phyloP scores from a whole-genome alignment of 1,140 invertebrate genomes.

The Holotrichia oblita region DNA sequence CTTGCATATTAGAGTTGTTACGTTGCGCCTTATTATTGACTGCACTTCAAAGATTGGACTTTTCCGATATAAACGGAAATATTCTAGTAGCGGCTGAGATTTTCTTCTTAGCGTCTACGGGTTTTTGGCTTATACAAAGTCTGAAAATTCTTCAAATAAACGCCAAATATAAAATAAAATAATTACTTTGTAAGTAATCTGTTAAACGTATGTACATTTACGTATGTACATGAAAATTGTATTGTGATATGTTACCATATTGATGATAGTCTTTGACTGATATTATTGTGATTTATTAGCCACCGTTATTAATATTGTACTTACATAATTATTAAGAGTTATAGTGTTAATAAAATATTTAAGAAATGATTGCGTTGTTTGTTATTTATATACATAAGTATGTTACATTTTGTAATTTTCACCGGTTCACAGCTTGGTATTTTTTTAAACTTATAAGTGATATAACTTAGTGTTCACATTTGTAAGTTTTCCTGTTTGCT shows the following conservation, averaged over 20 bases:
- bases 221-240: neutral
- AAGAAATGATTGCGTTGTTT: neutral
- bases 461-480: no score
- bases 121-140: constrained; percentile 62
- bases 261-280: constrained; percentile 14
- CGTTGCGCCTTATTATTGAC: constrained; percentile 57
- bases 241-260: constrained; percentile 11
- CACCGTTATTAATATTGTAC: constrained; percentile 16
- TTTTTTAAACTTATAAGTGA: no score
- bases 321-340: neutral
- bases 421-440: neutral
- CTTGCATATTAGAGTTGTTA: constrained; percentile 56
- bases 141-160: constrained; percentile 55
- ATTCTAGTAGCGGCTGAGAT: constrained; percentile 55
- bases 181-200: neutral
- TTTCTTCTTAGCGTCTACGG: constrained; percentile 60
- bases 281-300: constrained; percentile 22
- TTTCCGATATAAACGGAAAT: constrained; percentile 48
- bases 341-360: neutral
- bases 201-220: neutral
- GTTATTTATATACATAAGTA: no score
- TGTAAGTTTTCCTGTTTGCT: no score
- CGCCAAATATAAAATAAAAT: constrained; percentile 36
- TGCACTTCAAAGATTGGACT: constrained; percentile 53
- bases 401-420: neutral